Base-by-base conservation (phyloP, 1,140 invertebrate genomes). In the Cephus cinctus region DNA sequence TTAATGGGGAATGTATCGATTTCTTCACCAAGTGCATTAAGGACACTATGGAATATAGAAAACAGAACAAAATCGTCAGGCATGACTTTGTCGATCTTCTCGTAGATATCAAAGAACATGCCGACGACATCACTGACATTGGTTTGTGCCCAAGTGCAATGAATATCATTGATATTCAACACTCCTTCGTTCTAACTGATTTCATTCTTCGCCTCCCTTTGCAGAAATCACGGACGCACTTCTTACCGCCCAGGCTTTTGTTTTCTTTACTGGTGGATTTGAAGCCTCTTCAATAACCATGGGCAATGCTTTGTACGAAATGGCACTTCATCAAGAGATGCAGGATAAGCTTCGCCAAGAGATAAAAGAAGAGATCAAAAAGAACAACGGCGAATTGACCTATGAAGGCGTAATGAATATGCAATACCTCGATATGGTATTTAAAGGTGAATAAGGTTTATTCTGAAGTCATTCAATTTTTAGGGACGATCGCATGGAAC, bases 1-100 rank as follows among this genome's bases (percentile, higher is more conserved):
- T 58, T 34, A 42, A 47, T 12, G 55, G 65, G 30, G 52, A 67
- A 15, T 61, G 74, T 1, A 63, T 69, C 23, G 47, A 64, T 0
- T 81, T 81, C 53, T 81, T 82, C 49, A 54, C 71, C 0, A 57
- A 57, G 0, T 52, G 76, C 0, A 63, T 81, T 5, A 57, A 56
- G 9, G 64, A 77, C 4, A 77, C 76, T 1, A 63, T 80, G 9
- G 50, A 71, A 9, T 71, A 78, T 43, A 62, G 82, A 2, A 67
- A 78, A 50, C 49, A 66, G 9, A 73, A 76, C 16, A 67, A 69
- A 1, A 55, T 76, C 0, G 61, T 54, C 0, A 56, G 73, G 9
- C 66, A 77, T 36, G 83, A 84, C 57, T 81, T 82, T 45, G 49
- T 83, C 15, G 76, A 83, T 48, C 44, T 82, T 2, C 34, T 84